These are phyloP conservation scores for Montipora sp. DNA, from an alignment of 64 coral and sea anemone species.

Conservation along the genomic window DNA sequence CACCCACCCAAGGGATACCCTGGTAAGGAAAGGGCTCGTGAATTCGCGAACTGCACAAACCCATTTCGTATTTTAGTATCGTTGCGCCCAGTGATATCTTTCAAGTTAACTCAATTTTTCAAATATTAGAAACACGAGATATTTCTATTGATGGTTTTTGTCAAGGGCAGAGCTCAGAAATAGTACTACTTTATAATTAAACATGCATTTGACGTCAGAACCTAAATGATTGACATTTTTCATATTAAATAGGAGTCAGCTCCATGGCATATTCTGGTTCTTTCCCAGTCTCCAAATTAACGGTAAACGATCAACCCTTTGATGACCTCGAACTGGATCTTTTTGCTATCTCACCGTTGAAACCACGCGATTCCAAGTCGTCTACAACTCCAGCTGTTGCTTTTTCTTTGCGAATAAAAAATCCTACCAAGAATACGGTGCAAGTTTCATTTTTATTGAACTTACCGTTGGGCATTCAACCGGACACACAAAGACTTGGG, in stretches of 20 bases:
- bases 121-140: no score
- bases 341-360: slow-evolving; percentile 75
- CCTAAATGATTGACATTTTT: background rate
- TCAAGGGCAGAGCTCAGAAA: no score
- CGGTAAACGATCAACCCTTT: slow-evolving; percentile 16
- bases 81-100: no score
- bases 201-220: background rate
- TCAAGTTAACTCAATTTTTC: no score
- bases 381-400: slow-evolving; percentile 82
- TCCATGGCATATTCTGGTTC: slow-evolving; percentile 82
- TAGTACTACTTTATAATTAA: no score
- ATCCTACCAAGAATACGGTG: slow-evolving; percentile 52
- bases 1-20: slow-evolving; percentile 80
- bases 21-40: background rate
- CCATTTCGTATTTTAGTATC: no score
- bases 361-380: slow-evolving; percentile 74
- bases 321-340: slow-evolving; percentile 69
- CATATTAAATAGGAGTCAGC: slow-evolving; percentile 35
- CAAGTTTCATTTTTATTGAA: slow-evolving; percentile 81
- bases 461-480: slow-evolving; percentile 78
- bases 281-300: slow-evolving; percentile 84
- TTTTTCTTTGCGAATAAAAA: slow-evolving; percentile 76
- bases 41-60: background rate
- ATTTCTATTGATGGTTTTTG: no score
- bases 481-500: slow-evolving; percentile 77